Base-by-base conservation (phyloP, 1,140 invertebrate species). In the Trinorchestia longiramus region DNA sequence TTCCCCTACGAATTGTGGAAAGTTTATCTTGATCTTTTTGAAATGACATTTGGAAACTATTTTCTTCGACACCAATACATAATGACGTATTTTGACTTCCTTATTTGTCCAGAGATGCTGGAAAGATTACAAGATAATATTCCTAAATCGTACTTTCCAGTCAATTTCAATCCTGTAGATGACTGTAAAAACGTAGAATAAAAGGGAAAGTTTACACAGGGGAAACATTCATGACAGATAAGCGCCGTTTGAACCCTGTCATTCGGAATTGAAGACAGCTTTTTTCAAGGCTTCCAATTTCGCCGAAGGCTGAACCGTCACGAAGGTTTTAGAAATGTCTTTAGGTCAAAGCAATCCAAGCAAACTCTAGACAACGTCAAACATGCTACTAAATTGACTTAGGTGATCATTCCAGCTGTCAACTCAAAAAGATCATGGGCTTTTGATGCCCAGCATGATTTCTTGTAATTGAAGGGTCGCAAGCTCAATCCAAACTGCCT, bases 301-400 rank as follows among this genome's bases (percentile, higher is more conserved):
- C 62, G 28, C 28, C 62, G 62, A 77, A 77, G 62, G 62, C 62
- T 77, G 62, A 15, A 77, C 62, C 62, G 11, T 11, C 28, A 77
- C 36, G 15, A 1, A 3, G 28, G 28, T 36, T 77, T 77, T 36
- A 77, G 62, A 77, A 77, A 28, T 3, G 62, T 11, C 92, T 45
- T 42, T 41, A 44, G 15, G 36, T 47, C 0, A 40, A 43, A 45
- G 43, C 44, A 94, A 45, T 47, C 43, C 0, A 94, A 11, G 40
- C 43, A 28, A 77, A 77, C 3, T 77, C 62, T 77, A 15, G 62
- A 77, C 62, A 28, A 77, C 92, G 44, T 94, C 92, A 94, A 94
- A 94, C 92, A 94, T 47, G 43, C 92, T 94, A 45, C 92, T 47
- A 94, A 45, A 94, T 94, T 94, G 44, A 94, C 92, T 94, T n/a